Evolutionary conservation across 2,797 vertebrate species (phyloP), one percentile per base, ranked within the genome.

Genomic region (Sebastes elongatus): DNA sequence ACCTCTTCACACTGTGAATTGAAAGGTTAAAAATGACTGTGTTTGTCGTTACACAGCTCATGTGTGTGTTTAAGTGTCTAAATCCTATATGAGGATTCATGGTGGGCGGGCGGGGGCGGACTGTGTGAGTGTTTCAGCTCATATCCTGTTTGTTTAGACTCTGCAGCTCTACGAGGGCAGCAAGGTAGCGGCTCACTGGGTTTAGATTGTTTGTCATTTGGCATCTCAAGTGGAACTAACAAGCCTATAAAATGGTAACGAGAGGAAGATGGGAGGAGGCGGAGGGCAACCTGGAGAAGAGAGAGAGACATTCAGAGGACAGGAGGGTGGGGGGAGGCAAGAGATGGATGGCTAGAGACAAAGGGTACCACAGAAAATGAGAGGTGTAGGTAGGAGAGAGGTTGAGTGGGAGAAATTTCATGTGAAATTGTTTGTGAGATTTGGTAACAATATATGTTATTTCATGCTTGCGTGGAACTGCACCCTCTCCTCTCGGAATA

Each of bases 171-270:
- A 77, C 73, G 88, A 92, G 84, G 83, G 87, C 85, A 89, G 88
- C 86, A 84, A 91, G 87, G 92, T 83, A 86, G 86, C 90, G 86
- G 90, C 92, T 94, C 86, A 90, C 90, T 93, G 93, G 82, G 25
- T 94, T 92, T 94, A 82, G 91, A 95, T 93, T 95, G 93, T 95
- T 95, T 95, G 94, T 95, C 92, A 93, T 95, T 95, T 94, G 92
- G 88, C 90, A 93, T 94, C 92, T 95, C 93, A 92, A 95, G 93
- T 96, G 94, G 95, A 96, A 96, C 94, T 96, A 96, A 96, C 93
- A 95, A 95, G 94, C 92, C 92, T 91, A 92, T 94, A 93, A 93
- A 94, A 92, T 71, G 85, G 89, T 86, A 91, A 91, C 83, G 60
- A 86, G 82, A 80, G 77, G 73, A 85, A 81, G 80, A 78, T 2